A percentile compares a stretch with the other conserved stretches of the same genome.
phyloP scores from a whole-genome alignment of 92 coral and sea anemone species.

The Epizoanthus scotinus region DNA sequence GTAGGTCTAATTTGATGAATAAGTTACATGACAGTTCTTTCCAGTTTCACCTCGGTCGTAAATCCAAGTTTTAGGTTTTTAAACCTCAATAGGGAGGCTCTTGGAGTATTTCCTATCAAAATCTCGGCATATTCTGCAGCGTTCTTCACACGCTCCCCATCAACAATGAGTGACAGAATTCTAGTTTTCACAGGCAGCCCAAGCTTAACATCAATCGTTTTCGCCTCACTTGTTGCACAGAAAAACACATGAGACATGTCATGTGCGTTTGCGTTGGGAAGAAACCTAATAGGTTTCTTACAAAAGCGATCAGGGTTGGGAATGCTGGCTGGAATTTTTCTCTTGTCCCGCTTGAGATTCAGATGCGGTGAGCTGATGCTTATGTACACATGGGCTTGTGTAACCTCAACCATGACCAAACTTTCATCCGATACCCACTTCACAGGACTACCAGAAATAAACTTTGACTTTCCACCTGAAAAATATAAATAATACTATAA shows the following conservation, averaged over 20 bases:
- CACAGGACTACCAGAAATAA: constrained; percentile 5
- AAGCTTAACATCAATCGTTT: background rate
- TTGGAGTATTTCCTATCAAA: background rate
- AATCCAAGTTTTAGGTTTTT: constrained; percentile 7
- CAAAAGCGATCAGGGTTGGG: constrained; percentile 18
- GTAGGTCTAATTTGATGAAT: too few species aligned
- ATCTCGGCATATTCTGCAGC: too few species aligned
- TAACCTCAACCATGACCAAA: constrained; percentile 18
- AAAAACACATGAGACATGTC: background rate
- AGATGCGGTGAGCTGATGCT: constrained; percentile 20
- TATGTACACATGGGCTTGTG: background rate
- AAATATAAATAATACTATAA: constrained; percentile 4
- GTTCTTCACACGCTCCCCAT: background rate
- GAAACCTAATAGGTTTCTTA: background rate
- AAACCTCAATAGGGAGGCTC: background rate
- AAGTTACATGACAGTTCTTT: too few species aligned
- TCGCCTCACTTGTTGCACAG: constrained; percentile 16
- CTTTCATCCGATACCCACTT: background rate
- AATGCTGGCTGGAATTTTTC: background rate
- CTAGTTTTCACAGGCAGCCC: background rate
- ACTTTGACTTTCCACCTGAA: constrained; percentile 7
- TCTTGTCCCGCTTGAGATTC: background rate
- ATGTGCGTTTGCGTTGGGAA: too few species aligned
- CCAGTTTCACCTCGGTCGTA: constrained; percentile 23
- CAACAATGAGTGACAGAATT: background rate